Base-by-base conservation (phyloP, 2,113 vertebrate species). In the Xiphias gladius region DNA sequence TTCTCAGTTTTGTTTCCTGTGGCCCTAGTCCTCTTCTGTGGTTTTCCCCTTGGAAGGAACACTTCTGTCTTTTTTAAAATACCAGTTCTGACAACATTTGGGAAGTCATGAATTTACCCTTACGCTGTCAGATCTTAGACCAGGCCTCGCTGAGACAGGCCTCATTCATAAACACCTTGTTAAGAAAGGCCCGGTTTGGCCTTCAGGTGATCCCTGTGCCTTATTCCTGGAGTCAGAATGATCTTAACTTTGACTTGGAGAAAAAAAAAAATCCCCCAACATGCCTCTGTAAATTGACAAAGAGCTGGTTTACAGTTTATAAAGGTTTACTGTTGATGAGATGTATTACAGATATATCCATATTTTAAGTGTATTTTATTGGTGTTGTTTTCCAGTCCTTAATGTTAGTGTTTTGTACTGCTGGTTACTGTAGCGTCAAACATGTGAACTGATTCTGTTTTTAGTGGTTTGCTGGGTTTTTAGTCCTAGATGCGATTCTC, bases 121-220 rank as follows among this genome's bases (percentile, higher is more conserved):
- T 54, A 48, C 24, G 22, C 76, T 32, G 69, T 63, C 83, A 32
- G 70, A 32, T 5, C 6, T 52, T 3, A 66, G 50, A 16, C n/a
- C 0, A 6, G 58, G 63, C 30, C 43, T 26, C 5, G 1, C 24
- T 43, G 19, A 26, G 24, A 26, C 20, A 4, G n/a, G n/a, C n/a
- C n/a, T n/a, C n/a, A n/a, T n/a, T n/a, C n/a, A n/a, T n/a, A n/a
- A n/a, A n/a, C n/a, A n/a, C n/a, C n/a, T 20, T 2, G 50, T 52
- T 22, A 22, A 22, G 2, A 7, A 55, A 5, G n/a, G 67, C 48
- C 7, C 14, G 28, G 28, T 73, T 30, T 11, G 58, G 77, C 75
- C 85, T 88, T 84, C 70, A 82, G 10, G 74, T 30, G 57, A 86
- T 64, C 87, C 79, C 89, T 86, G 93, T 94, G 91, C 94, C 92